Evolutionary conservation across 2,888 invertebrate species (phyloP).

Genomic region (Muschampia plurimacula): DNA sequence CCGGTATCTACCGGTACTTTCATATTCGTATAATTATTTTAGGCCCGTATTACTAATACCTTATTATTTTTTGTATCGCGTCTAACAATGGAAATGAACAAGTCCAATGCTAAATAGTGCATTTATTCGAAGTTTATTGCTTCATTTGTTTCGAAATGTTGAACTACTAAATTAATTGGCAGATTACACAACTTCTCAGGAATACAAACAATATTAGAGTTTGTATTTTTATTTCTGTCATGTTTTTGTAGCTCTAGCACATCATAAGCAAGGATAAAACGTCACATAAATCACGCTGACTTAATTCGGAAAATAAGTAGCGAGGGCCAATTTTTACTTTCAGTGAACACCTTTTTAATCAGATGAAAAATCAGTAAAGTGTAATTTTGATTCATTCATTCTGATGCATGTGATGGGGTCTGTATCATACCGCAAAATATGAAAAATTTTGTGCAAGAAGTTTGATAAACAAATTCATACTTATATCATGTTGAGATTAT

Average conservation of each 20-base stretch:
- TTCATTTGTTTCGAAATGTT: slow-evolving; percentile 16
- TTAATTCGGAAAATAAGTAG: not conserved
- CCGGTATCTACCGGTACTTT: not conserved
- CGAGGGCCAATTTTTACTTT: too few species aligned
- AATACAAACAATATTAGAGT: not conserved
- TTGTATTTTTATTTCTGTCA: not conserved
- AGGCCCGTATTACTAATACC: slow-evolving; percentile 18
- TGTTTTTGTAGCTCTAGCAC: not conserved
- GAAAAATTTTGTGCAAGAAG: too few species aligned
- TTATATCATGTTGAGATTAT: too few species aligned
- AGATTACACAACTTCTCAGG: not conserved
- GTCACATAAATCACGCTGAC: too few species aligned
- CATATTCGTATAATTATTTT: slow-evolving; percentile 17
- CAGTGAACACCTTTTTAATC: too few species aligned
- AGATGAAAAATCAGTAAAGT: too few species aligned
- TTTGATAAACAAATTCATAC: too few species aligned
- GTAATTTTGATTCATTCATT: too few species aligned
- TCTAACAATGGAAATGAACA: slow-evolving; percentile 23
- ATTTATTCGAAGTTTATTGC: slow-evolving; percentile 19
- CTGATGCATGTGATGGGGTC: too few species aligned
- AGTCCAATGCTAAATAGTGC: slow-evolving; percentile 23
- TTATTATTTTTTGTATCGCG: slow-evolving; percentile 26
- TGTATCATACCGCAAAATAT: too few species aligned
- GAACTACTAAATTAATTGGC: slow-evolving; percentile 11
- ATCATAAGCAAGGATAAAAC: too few species aligned